A percentile compares a stretch with the other conserved stretches of the same genome.
These are phyloP conservation scores for Platyrinchus mystaceus DNA, from an alignment of 2,797 vertebrate genomes.

Conservation along the genomic window DNA sequence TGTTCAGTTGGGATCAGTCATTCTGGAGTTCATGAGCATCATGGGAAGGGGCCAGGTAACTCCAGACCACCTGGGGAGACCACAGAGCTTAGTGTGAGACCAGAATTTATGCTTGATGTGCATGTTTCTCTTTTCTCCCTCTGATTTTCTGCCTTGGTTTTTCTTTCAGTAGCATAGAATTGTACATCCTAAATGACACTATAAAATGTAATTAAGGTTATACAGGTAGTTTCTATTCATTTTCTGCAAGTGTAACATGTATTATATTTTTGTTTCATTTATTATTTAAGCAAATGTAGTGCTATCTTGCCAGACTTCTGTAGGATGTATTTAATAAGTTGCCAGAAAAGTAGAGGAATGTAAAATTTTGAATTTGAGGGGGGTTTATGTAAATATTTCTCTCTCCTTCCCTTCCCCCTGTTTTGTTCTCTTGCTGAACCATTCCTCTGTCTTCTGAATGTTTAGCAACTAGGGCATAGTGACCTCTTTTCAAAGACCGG, in stretches of 20 bases:
- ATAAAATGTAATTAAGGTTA: neutral
- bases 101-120: neutral
- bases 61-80: neutral
- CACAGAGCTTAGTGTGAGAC: neutral
- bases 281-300: neutral
- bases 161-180: neutral
- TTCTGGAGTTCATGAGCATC: neutral
- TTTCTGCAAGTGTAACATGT: neutral
- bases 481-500: neutral
- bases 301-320: neutral
- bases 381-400: neutral
- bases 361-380: neutral
- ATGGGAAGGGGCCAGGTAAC: rapidly evolving
- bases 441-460: neutral
- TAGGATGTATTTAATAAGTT: neutral
- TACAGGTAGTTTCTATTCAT: neutral
- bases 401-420: rapidly evolving
- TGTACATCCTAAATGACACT: neutral
- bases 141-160: neutral
- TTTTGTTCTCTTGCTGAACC: neutral
- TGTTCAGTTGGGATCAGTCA: neutral
- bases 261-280: neutral
- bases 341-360: neutral
- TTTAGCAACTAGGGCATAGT: neutral
- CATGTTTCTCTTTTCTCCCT: neutral